A percentile compares a stretch with the other conserved stretches of the same genome.
Evolutionary conservation across 2,888 invertebrate genomes (phyloP).

Genomic region (Bruchidius siliquastri): DNA sequence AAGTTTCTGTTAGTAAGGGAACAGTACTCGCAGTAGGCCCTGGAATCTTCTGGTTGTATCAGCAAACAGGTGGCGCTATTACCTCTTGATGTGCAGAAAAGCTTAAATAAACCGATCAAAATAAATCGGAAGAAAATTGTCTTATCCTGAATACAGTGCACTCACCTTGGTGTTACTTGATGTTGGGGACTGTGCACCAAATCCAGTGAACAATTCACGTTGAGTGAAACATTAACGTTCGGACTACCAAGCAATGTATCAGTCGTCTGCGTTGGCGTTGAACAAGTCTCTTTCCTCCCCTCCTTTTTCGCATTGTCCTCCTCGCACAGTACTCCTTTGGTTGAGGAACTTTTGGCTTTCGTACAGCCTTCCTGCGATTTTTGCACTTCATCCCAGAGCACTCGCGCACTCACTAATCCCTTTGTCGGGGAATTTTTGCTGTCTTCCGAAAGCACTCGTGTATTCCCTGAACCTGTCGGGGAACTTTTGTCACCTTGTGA

Average conservation of each 20-base stretch:
- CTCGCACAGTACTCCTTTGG: neutral
- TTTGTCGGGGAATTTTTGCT: slow-evolving; percentile 4
- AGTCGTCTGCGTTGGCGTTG: slow-evolving; percentile 45
- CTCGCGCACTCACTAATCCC: neutral
- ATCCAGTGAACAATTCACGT: slow-evolving; percentile 56
- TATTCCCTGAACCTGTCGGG: slow-evolving; percentile 2
- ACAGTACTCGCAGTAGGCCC: no score
- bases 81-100: no score
- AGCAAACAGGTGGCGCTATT: no score
- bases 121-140: no score
- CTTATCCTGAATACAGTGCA: slow-evolving; percentile 18
- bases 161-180: neutral
- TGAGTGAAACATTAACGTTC: slow-evolving; percentile 58
- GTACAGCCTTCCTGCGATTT: neutral
- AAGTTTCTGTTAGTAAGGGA: no score
- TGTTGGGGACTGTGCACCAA: slow-evolving; percentile 33
- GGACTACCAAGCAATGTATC: slow-evolving; percentile 38
- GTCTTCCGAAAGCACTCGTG: neutral
- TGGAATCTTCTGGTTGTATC: no score
- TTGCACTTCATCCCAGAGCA: neutral
- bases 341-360: neutral
- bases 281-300: slow-evolving; percentile 35
- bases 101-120: no score
- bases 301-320: slow-evolving; percentile 8
- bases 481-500: neutral